Evolutionary conservation across 2,113 vertebrate species (phyloP).

Genomic region (Pavo muticus): DNA sequence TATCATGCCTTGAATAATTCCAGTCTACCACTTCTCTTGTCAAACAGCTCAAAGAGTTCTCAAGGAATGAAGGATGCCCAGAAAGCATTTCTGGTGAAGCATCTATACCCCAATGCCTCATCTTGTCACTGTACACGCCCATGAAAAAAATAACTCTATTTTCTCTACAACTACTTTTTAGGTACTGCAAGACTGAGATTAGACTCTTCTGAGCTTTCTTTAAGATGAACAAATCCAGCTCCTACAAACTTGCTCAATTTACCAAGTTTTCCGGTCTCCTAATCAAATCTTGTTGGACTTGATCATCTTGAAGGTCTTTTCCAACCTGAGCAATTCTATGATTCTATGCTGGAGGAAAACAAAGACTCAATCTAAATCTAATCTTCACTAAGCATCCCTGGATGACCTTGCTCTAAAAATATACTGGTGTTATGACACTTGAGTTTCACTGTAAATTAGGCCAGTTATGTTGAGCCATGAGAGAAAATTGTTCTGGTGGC

Average conservation of each 20-base stretch:
- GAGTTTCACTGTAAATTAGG: rapidly evolving
- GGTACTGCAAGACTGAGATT: not conserved
- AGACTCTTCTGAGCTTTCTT: not conserved
- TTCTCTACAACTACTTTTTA: not conserved
- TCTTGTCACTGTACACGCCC: not conserved
- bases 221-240: not conserved
- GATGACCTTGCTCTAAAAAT: not conserved
- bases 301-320: too few relatives aligned
- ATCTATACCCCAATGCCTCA: not conserved
- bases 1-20: not conserved
- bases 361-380: not conserved
- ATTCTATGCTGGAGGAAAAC: not conserved
- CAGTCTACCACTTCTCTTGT: not conserved
- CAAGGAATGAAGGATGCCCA: not conserved
- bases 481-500: not conserved
- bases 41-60: not conserved
- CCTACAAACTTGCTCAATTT: not conserved
- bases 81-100: not conserved
- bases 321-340: too few relatives aligned
- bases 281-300: not conserved
- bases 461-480: not conserved
- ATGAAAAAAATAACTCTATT: not conserved
- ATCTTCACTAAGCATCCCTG: not conserved
- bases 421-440: not conserved
- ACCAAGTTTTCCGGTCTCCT: not conserved